Base-by-base conservation (phyloP, 1,140 invertebrate genomes). In the Dendroctonus ponderosae region DNA sequence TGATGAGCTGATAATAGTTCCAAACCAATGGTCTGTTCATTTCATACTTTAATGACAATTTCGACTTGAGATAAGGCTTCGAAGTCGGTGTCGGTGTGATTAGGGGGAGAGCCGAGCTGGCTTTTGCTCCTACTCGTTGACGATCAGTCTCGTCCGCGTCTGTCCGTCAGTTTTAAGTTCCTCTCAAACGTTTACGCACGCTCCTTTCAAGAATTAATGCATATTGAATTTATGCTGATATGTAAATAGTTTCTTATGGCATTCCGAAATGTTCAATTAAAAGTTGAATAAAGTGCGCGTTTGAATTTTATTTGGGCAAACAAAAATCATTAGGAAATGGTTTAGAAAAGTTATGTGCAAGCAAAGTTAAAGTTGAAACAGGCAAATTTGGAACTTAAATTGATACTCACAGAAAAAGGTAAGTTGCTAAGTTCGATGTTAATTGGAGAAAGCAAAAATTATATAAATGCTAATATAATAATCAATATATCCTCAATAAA, bases 71-170 rank as follows among this genome's bases (percentile, higher is more conserved):
- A 60, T 60, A 60, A 60, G 44, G 12, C 58, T 26, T 60, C 26
- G 43, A 14, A 26, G 9, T 11, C 44, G 58, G 58, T 39, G 9
- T 11, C 44, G 58, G 58, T 39, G 26, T 15, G 58, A 49, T 60
- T 60, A 60, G 58, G 48, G 58, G 58, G 58, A 60, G 58, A 60
- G 58, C 58, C 44, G 58, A 60, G 58, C 58, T 38, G 58, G 58
- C 58, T 50, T 60, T 49, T 49, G 58, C 58, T 60, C 44, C 37
- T 46, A 37, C 58, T 48, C 44, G 58, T 7, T 12, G 46, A 7
- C 58, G 58, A 14, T 49, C 46, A 26, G 6, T 39, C 37, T 26
- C 26, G 26, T 26, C 26, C 26, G 26, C 46, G 46, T 43, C 58
- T 49, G 58, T 60, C 26, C 46, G 46, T 43, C 58, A 60, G 58